Evolutionary conservation across 2,888 invertebrate genomes (phyloP), one percentile per base, ranked within the genome.

Genomic region (Diadromus collaris): DNA sequence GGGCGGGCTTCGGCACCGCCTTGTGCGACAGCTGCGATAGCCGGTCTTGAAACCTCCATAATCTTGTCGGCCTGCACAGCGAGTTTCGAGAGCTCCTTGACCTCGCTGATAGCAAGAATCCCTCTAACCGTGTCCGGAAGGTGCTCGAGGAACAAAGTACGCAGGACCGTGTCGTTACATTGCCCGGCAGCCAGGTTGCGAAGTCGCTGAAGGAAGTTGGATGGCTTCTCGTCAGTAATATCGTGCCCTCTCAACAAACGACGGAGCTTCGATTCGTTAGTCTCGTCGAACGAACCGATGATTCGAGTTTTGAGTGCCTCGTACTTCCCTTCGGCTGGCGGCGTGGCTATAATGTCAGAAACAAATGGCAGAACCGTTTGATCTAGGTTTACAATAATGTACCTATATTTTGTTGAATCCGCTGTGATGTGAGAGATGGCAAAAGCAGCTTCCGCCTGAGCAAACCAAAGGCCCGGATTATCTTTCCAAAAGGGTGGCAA

Each of bases 401-500:
- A 24, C 19, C 79, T 71, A 54, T 69, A 83, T 46, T 81, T 80
- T 1, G 73, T 70, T 16, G 13, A 7, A 27, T 83, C 80, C 9
- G 4, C 61, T 2, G 69, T 68, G 27, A 82, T 69, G 19, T 61
- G 46, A 2, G 71, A 54, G 1, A 61, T 73, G 0, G 29, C 21
- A 71, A 83, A 84, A 0, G 77, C 76, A 1, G 83, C 73, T 60
- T 84, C 85, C 4, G 79, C 71, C 41, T 82, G 80, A 1, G 38
- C 32, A 19, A 84, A 82, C 82, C 83, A 85, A 2, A 84, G 32
- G 1, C 41, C 44, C 0, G 79, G 74, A 9, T 82, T 78, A 2
- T 80, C 65, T 13, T 76, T 77, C 82, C 80, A 83, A 34, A 83
- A 82, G 0, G 78, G 80, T 10, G 83, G 80, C 0, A 83, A 29